phyloP scores from a whole-genome alignment of 2,888 invertebrate genomes.

The Allygus modestus region DNA sequence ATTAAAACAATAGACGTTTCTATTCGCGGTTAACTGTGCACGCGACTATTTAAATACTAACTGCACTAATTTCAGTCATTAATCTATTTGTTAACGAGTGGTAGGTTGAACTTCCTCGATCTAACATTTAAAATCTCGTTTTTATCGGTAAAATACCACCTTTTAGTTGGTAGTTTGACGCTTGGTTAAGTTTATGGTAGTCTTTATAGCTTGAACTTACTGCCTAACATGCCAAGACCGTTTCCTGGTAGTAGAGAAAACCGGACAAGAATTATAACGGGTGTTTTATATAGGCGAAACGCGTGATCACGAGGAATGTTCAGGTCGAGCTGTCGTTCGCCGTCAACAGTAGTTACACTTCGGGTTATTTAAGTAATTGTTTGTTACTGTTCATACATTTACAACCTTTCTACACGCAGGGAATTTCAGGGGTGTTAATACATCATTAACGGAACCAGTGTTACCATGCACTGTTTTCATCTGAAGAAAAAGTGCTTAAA shows the following conservation, averaged over 20 bases:
- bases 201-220: not conserved
- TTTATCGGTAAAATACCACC: not conserved
- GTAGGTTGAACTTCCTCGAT: conserved; percentile 14
- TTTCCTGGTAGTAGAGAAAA: not conserved
- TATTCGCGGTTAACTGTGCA: not conserved
- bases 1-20: conserved; percentile 40
- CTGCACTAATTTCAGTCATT: not conserved
- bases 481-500: no score
- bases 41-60: not conserved
- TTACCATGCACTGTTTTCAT: no score
- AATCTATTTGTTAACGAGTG: not conserved
- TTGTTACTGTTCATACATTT: no score
- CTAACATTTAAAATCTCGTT: not conserved
- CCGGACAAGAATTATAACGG: not conserved
- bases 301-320: no score
- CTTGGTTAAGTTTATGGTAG: not conserved
- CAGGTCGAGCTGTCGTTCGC: no score
- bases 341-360: no score
- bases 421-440: no score
- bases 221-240: not conserved
- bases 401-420: no score
- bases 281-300: not conserved
- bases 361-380: no score
- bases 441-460: no score
- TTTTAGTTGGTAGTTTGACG: not conserved